Evolutionary conservation across 2,888 invertebrate genomes (phyloP), one percentile per base, ranked within the genome.

Genomic region (Dolichopus griseipennis): DNA sequence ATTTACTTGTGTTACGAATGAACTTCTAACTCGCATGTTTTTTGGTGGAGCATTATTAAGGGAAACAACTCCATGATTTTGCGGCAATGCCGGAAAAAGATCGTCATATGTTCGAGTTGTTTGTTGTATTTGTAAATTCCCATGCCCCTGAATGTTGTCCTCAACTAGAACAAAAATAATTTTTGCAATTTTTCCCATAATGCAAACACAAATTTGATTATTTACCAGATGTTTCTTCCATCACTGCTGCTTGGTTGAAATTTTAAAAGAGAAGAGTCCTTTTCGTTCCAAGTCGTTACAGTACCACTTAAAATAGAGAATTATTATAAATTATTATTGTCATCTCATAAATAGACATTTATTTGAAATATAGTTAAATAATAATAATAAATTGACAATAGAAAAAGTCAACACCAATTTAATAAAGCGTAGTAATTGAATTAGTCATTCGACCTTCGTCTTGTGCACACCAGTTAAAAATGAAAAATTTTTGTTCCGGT

Each of bases 251-350:
- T 81, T 81, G 81, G 79, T 79, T 81, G 79, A 79, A 78, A 79
- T 76, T 76, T 80, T 78, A 74, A 82, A 79, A 85, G 86, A 89
- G 90, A 88, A 88, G 91, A 92, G 94, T 94, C 94, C 93, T 90
- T 88, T 90, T 90, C 93, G 92, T 91, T 94, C 95, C 95, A 90
- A 94, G 95, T 95, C 95, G 92, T 93, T 92, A 95, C 95, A 95
- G 95, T 93, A 95, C 91, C 88, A 88, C 90, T 90, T 75, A 72
- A 71, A 27, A 27, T 27, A 4, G 27, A 27, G 5, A 27, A 27
- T 27, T 4, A 27, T 27, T 27, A 27, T 27, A 4, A 27, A 27
- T 27, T 27, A 27, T 27, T 27, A 5, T 27, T 27, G 5, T 27
- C n/a, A n/a, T n/a, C n/a, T n/a, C n/a, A n/a, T n/a, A n/a, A n/a